These are phyloP conservation scores for Gobio gobio DNA, from an alignment of 2,113 vertebrate genomes.

Conservation along the genomic window DNA sequence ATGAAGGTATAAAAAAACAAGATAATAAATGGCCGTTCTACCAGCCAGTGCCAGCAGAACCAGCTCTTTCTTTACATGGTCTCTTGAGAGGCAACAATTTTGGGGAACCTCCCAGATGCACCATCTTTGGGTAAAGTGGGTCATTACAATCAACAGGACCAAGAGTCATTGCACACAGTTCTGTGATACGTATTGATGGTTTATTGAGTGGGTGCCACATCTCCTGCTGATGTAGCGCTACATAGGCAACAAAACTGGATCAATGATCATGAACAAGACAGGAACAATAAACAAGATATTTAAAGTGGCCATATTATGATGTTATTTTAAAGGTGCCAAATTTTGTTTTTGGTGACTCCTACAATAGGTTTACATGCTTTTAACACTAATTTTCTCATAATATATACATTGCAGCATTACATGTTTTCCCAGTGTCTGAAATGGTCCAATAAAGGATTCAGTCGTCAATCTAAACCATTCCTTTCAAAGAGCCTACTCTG, in stretches of 20 bases:
- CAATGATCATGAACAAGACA: not conserved
- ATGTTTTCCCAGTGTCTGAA: too few relatives aligned
- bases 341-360: too few relatives aligned
- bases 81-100: not conserved
- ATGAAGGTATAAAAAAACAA: slow-evolving; percentile 13
- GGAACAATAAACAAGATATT: not conserved
- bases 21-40: not conserved
- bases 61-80: not conserved
- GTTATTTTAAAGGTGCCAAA: too few relatives aligned
- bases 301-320: not conserved
- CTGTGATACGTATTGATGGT: slow-evolving; percentile 3
- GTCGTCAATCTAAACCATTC: too few relatives aligned
- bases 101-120: not conserved
- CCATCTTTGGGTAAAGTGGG: slow-evolving; percentile 4
- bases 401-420: too few relatives aligned
- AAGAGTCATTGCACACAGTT: not conserved
- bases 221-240: slow-evolving; percentile 21
- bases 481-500: too few relatives aligned
- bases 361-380: too few relatives aligned
- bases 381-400: too few relatives aligned
- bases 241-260: not conserved
- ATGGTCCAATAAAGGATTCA: too few relatives aligned
- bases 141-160: not conserved
- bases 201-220: not conserved
- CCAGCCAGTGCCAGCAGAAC: not conserved